Evolutionary conservation across 2,113 vertebrate species (phyloP).

Genomic region (Prietella phreatophila): DNA sequence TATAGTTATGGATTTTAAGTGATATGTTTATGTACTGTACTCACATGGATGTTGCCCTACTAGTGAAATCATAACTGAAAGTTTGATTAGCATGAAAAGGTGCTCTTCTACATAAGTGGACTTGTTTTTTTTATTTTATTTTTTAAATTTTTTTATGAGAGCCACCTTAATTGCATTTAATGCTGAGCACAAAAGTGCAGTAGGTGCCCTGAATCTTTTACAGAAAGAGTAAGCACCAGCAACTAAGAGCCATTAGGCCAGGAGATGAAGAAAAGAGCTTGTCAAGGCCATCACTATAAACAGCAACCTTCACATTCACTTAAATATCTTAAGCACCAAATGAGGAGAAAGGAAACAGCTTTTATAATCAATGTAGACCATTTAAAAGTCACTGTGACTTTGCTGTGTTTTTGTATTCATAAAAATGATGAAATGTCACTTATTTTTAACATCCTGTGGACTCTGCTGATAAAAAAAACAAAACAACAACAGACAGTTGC

Average conservation of each 20-base stretch:
- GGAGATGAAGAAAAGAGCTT: conserved; percentile 30
- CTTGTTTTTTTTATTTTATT: not conserved
- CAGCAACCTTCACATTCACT: conserved; percentile 51
- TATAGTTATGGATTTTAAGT: not conserved
- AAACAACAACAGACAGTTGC: not conserved
- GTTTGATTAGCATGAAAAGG: conserved; percentile 1
- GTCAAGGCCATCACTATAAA: conserved; percentile 44
- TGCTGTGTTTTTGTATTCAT: conserved; percentile 29
- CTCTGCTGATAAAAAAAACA: not conserved
- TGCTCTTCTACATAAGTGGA: not conserved
- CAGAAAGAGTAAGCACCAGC: conserved; percentile 10
- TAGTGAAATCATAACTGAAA: not conserved
- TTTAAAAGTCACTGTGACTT: conserved; percentile 23
- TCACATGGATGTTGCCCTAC: not conserved
- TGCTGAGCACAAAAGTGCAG: conserved; percentile 33
- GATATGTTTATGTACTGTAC: not conserved
- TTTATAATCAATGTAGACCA: conserved; percentile 34
- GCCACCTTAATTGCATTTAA: conserved; percentile 17
- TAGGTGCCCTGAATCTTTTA: conserved; percentile 43
- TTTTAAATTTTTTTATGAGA: conserved; percentile 14
- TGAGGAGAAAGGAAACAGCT: conserved; percentile 25
- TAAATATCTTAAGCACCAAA: conserved; percentile 48
- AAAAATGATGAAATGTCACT: conserved; percentile 35
- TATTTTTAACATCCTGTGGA: conserved; percentile 6
- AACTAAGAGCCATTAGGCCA: conserved; percentile 43